Evolutionary conservation across 2,797 vertebrate genomes (phyloP), one percentile per base, ranked within the genome.

Genomic region (Acanthurus lineatus): DNA sequence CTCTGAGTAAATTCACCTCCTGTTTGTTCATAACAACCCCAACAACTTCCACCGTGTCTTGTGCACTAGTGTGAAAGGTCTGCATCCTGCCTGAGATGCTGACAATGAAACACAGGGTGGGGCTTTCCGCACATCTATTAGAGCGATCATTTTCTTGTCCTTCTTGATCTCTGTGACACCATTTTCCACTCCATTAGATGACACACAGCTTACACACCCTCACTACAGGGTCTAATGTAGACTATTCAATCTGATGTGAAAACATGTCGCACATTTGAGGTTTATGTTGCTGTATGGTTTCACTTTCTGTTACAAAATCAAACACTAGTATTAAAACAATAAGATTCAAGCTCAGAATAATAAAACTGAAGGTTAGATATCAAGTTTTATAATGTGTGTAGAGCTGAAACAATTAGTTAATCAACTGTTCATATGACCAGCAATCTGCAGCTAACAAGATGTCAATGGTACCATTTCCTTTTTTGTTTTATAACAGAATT

Each of bases 31-130:
- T 66, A 75, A 85, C 47, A 75, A 66, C 70, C 56, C 49, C 71
- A 88, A 90, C 82, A 82, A 89, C 86, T 92, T 90, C 89, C 86
- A 82, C 80, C 47, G 63, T 44, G 77, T 79, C 88, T 85, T 25
- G 4, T 71, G 75, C 28, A 16, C 74, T 86, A 87, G 90, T 90
- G 90, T 89, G 90, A 92, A 93, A 88, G 75, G 71, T 88, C 82
- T 47, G 69, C 77, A 85, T 93, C 91, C 92, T 92, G 86, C 52
- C 77, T 57, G 56, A 77, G 68, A 84, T 35, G 32, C 72, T 58
- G 65, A 89, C 85, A 91, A 90, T 91, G 81, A 88, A 82, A 85
- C 76, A 42, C 70, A 65, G 76, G 86, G 82, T 59, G 81, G 52
- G 73, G 77, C 51, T 54, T 82, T 84, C 76, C 70, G 49, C 51